phyloP scores from a whole-genome alignment of 2,797 vertebrate species.

The Gymnopithys bicolor region DNA sequence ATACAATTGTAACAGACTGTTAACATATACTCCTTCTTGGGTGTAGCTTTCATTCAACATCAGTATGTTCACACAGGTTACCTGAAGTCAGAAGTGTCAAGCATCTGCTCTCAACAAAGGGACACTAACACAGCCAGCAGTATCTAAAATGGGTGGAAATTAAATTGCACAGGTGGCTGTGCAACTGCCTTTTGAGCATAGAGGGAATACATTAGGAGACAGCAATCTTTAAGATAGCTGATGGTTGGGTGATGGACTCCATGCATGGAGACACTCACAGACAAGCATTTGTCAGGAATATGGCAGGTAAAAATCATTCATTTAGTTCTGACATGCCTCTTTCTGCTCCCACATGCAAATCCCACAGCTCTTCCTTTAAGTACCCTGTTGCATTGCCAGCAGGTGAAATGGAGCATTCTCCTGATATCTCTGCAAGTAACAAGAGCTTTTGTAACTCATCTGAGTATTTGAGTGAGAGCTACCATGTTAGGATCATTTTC shows the following conservation, averaged over 20 bases:
- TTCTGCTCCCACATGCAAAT: not conserved
- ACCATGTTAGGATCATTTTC: not conserved
- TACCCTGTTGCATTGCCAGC: not conserved
- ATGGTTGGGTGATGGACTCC: not conserved
- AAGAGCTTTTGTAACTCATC: not conserved
- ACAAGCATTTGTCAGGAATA: not conserved
- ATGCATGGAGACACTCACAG: not conserved
- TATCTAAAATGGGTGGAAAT: not conserved
- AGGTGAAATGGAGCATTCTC: not conserved
- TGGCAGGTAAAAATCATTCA: not conserved
- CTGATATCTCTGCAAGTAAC: not conserved
- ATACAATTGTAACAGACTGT: not conserved
- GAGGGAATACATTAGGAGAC: not conserved
- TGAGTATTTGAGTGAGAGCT: not conserved
- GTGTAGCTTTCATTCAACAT: not conserved
- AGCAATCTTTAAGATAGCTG: not conserved
- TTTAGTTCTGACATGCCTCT: not conserved
- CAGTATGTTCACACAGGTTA: rapidly evolving
- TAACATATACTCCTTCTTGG: not conserved
- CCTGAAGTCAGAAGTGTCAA: not conserved
- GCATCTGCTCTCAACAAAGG: not conserved
- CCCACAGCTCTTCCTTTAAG: not conserved
- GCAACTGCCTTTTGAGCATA: not conserved
- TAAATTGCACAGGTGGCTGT: not conserved
- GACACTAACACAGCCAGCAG: not conserved